Evolutionary conservation across 1,140 invertebrate genomes (phyloP), one percentile per base, ranked within the genome.

Genomic region (Diorhabda elongata): DNA sequence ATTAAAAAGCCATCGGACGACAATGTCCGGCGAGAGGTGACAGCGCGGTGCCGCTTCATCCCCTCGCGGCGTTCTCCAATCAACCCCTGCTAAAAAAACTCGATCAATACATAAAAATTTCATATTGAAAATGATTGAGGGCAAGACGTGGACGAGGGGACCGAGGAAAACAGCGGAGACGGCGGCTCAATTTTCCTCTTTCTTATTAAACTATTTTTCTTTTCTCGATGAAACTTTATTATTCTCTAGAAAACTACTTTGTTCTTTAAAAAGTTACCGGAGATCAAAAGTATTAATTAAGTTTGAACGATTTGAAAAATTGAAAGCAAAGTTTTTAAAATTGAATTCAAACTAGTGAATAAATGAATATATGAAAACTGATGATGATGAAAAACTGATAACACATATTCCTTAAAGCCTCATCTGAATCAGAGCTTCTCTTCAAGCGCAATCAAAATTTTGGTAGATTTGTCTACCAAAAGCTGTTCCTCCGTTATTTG

Each of bases 101-200:
- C 79, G 79, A 81, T 81, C 79, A 81, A 81, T 81, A 81, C 79
- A 81, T 81, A 81, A 81, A 81, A 81, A 81, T 81, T 81, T 81
- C 79, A 81, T 81, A 81, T 81, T 81, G 79, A 81, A 81, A 81
- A 81, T 81, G 79, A 81, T 79, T 78, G 78, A 79, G 77, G 79
- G 70, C 62, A 70, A 67, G 69, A 71, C 64, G 68, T 59, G 57
- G 67, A 61, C 56, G 65, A 64, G 72, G 64, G 45, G 57, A 60
- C 9, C 73, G 11, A 42, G 60, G 47, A 61, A 47, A 69, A 61
- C 44, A 47, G 61, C 61, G 71, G 75, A 74, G 75, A 73, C 74
- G 73, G 74, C 71, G 72, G 72, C 74, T 73, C 74, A 67, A 67
- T 72, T 58, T 64, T 58, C 66, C 66, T 68, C 70, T 64, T 68